Evolutionary conservation across 1,140 invertebrate species (phyloP), one percentile per base, ranked within the genome.

Genomic region (Macrobrachium nipponense): DNA sequence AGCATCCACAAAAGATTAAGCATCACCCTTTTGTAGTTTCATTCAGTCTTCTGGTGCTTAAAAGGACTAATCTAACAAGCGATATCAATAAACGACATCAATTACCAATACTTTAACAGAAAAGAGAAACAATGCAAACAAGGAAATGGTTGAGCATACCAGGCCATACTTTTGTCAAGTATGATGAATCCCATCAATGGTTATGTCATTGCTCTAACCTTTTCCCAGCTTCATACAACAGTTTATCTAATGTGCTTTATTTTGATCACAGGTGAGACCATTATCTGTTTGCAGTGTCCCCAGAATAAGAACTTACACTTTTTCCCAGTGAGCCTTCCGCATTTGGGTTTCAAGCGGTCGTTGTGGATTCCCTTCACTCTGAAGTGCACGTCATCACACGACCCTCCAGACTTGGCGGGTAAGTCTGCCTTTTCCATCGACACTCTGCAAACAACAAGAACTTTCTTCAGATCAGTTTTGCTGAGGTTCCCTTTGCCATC

Each of bases 341-440:
- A 86, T 14, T 64, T 64, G 17, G 83, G 77, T 18, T 15, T 3
- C 5, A 86, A 36, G 17, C 18, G 7, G n/a, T 73, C 60, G 68
- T 62, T 75, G 4, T 51, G 58, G 7, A 70, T 80, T 17, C 83
- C 83, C 5, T 51, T 80, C 6, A 86, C 43, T 11, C 61, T 20
- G 51, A 59, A 86, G 5, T 20, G 62, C 1, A 59, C 27, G 8
- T 76, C 81, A 20, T 51, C 60, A 36, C 83, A 86, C 2, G 17
- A 6, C 0, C 68, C 77, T 6, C 8, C 5, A 14, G 12, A 44
- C 59, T 27, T 72, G 51, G 66, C n/a, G 0, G 83, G 83, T 14
- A 86, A 75, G n/a, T 86, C 59, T 15, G 68, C 77, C 4, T 86
- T 66, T 36, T 75, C 23, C 83, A 86, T 86, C 23, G 61, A 59